Evolutionary conservation across 2,113 vertebrate species (phyloP).

Genomic region (Microcebus murinus): DNA sequence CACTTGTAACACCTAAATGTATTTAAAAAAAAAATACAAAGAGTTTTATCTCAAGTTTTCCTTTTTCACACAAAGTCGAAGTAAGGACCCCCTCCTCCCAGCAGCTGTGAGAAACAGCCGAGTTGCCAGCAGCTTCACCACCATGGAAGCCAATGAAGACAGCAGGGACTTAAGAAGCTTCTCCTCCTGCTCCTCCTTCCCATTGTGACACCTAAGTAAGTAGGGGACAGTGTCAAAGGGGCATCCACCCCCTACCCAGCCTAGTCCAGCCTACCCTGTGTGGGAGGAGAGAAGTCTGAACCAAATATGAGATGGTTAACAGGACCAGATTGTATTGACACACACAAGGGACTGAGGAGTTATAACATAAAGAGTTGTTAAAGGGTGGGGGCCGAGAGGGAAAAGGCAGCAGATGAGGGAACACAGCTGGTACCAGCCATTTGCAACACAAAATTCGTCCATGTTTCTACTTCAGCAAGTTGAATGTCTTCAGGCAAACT

Average conservation of each 20-base stretch:
- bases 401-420: not conserved
- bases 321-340: not conserved
- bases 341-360: not conserved
- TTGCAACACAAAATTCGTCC: slow-evolving; percentile 21
- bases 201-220: not conserved
- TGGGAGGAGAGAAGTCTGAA: not conserved
- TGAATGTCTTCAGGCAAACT: not conserved
- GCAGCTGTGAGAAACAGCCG: not conserved
- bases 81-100: not conserved
- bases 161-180: not conserved
- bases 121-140: not conserved
- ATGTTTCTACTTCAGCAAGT: slow-evolving; percentile 1
- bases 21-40: too few relatives aligned
- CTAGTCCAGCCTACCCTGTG: not conserved
- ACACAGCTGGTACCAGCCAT: not conserved
- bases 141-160: not conserved
- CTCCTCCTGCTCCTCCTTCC: not conserved
- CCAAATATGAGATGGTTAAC: not conserved
- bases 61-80: too few relatives aligned
- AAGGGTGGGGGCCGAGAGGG: not conserved
- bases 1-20: too few relatives aligned
- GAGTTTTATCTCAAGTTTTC: too few relatives aligned
- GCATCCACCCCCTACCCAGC: too few relatives aligned
- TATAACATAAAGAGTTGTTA: not conserved
- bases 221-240: not conserved